Evolutionary conservation across 92 coral and sea anemone species (phyloP).

Genomic region (Meandrina meandrites): DNA sequence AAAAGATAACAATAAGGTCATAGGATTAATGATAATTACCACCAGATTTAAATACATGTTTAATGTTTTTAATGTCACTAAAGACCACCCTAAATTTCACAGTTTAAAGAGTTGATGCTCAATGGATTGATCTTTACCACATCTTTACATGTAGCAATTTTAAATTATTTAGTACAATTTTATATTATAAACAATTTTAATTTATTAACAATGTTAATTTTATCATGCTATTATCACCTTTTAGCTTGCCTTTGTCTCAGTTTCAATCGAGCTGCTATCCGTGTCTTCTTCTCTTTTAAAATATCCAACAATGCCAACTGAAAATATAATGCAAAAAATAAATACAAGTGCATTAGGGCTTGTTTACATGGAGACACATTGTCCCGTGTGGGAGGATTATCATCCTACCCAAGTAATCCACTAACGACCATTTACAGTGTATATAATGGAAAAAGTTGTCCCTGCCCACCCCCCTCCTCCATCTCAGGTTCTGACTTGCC

Average conservation of each 20-base stretch:
- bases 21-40: no score
- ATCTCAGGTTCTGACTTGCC: no score
- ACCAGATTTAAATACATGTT: background rate
- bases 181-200: background rate
- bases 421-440: no score
- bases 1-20: no score
- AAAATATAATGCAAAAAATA: conserved; percentile 3
- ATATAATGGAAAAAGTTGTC: background rate
- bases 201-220: background rate
- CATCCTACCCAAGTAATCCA: no score
- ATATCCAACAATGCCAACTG: conserved; percentile 78
- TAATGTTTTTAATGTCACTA: background rate
- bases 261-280: conserved; percentile 74
- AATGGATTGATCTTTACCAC: background rate
- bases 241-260: conserved; percentile 89
- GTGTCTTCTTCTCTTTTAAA: conserved; percentile 70
- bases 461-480: background rate
- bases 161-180: no score
- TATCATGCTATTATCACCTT: conserved; percentile 58
- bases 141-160: background rate
- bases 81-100: background rate
- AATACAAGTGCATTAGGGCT: background rate
- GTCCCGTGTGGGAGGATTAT: no score
- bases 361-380: no score
- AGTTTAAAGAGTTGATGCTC: conserved; percentile 3